A percentile compares a stretch with the other conserved stretches of the same genome.
phyloP scores from a whole-genome alignment of 2,113 vertebrate species.

The Pyrgilauda ruficollis region DNA sequence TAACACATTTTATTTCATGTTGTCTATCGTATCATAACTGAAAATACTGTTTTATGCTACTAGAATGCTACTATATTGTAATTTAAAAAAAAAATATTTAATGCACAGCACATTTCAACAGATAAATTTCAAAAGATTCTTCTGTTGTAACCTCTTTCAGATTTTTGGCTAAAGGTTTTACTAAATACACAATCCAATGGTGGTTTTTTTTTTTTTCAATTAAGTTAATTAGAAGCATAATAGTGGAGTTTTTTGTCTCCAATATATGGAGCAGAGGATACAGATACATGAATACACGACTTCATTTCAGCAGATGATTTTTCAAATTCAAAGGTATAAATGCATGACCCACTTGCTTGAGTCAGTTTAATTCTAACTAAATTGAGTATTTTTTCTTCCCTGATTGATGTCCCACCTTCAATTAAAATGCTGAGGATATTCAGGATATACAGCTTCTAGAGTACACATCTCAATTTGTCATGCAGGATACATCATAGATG shows the following conservation, averaged over 20 bases:
- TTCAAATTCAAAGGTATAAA: not conserved
- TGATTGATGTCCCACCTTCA: not conserved
- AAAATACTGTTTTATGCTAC: not conserved
- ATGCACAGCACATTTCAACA: not conserved
- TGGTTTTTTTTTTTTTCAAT: not conserved
- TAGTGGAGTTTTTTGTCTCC: not conserved
- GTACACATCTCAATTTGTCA: not conserved
- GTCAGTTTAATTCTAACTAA: not conserved
- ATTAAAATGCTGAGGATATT: too few species aligned
- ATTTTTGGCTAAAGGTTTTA: not conserved
- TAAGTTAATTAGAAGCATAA: not conserved
- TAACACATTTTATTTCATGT: not conserved
- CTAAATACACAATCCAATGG: not conserved
- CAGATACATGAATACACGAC: not conserved
- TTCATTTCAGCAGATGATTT: not conserved
- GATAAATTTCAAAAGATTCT: not conserved
- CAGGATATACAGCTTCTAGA: not conserved
- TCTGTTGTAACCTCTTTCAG: rapidly evolving
- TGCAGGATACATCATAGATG: not conserved
- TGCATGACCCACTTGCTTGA: not conserved
- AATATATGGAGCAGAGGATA: not conserved
- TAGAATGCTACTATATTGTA: not conserved
- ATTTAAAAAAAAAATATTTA: not conserved
- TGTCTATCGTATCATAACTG: not conserved
- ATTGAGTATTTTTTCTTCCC: not conserved